Percentiles rank a stretch among this genome's conserved stretches.
Conservation (phyloP, 2,797 vertebrate species). For the Arctocebus calabarensis region DNA sequence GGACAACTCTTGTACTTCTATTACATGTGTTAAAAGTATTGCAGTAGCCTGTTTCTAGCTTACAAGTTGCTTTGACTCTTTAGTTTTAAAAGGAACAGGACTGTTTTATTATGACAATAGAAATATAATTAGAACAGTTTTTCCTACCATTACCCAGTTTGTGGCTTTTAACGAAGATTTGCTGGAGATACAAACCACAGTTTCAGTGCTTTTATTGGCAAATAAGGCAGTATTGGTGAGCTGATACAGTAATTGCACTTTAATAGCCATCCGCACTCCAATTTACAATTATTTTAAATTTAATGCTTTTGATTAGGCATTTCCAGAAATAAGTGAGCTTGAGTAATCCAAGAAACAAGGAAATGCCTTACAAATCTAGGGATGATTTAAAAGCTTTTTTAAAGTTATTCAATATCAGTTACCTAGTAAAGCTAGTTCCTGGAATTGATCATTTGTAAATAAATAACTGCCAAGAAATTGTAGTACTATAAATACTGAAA, state of each 20-base stretch:
- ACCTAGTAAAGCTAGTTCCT: constrained; percentile 73
- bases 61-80: constrained; percentile 25
- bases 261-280: constrained; percentile 57
- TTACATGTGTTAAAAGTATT: background rate
- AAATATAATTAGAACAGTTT: constrained; percentile 65
- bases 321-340: constrained; percentile 76
- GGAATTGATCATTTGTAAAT: constrained; percentile 70
- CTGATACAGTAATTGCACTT: constrained; percentile 70
- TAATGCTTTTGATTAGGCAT: constrained; percentile 72
- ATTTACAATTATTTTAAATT: constrained; percentile 74
- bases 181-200: constrained; percentile 74
- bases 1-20: background rate
- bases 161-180: constrained; percentile 75
- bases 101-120: constrained; percentile 56
- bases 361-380: constrained; percentile 68
- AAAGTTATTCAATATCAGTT: constrained; percentile 70
- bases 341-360: constrained; percentile 78
- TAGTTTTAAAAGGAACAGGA: constrained; percentile 34
- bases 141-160: constrained; percentile 62
- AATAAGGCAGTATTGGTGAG: constrained; percentile 65
- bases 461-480: constrained; percentile 66
- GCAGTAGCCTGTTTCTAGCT: background rate
- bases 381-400: constrained; percentile 75
- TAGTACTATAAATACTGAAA: constrained; percentile 48
- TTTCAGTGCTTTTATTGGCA: constrained; percentile 73